Percentiles rank a stretch among this genome's conserved stretches.
Evolutionary conservation across 2,113 vertebrate species (phyloP).

Genomic region (Hyaena hyaena): DNA sequence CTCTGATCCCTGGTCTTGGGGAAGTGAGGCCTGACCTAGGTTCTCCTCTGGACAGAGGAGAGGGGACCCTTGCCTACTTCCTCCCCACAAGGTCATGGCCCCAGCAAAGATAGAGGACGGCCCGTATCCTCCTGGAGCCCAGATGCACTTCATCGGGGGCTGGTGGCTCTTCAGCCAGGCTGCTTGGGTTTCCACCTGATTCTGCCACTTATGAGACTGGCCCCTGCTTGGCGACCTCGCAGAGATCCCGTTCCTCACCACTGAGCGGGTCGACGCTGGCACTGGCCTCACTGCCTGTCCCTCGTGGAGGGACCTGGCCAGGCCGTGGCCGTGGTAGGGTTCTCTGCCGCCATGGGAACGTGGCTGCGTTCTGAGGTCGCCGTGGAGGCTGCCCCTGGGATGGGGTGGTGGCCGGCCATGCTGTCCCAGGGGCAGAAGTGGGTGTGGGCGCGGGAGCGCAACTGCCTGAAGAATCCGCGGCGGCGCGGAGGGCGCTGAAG

Average conservation of each 20-base stretch:
- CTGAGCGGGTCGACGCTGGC: too few species aligned
- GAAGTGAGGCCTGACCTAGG: background rate
- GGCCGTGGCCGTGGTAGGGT: background rate
- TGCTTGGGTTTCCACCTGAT: background rate
- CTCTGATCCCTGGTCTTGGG: background rate
- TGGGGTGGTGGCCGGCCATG: background rate
- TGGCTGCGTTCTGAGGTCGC: conserved; percentile 2
- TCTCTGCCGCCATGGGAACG: background rate
- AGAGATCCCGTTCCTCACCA: background rate
- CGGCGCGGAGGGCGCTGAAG: rapidly evolving
- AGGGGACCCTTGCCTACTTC: background rate
- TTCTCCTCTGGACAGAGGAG: background rate
- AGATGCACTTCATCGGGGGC: rapidly evolving
- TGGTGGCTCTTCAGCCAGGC: background rate
- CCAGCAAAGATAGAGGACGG: background rate
- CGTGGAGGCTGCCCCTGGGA: background rate
- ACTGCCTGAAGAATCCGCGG: conserved; percentile 6
- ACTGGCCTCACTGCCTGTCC: background rate
- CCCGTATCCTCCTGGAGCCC: background rate
- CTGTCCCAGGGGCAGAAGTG: conserved; percentile 41
- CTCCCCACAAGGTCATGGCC: background rate
- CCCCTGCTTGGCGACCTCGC: too few species aligned
- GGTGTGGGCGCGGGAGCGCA: background rate
- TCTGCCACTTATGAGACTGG: background rate
- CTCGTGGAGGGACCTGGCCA: background rate